Conservation (phyloP, 2,888 invertebrate genomes). For the Macrosoma leucophasiata region DNA sequence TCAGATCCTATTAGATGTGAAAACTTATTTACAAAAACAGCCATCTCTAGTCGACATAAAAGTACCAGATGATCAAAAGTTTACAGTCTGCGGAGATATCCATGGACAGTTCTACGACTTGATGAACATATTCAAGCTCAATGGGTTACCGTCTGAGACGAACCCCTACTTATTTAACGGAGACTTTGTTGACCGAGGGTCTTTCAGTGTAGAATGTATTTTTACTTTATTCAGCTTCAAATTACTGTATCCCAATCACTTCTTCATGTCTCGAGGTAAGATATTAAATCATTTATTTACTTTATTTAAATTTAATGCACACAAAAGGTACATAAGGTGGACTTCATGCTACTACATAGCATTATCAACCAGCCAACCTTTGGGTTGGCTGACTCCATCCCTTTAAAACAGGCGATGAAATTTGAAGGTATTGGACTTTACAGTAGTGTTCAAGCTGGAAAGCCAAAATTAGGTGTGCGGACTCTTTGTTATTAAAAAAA, state of each 20-base stretch:
- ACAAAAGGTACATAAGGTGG: too few relatives aligned
- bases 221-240: conserved; percentile 98
- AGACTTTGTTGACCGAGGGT: conserved; percentile 99
- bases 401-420: too few relatives aligned
- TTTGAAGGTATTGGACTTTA: too few relatives aligned
- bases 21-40: conserved; percentile 86
- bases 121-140: conserved; percentile 97
- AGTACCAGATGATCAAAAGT: conserved; percentile 90
- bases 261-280: conserved; percentile 97
- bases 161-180: conserved; percentile 99
- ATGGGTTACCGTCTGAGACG: conserved; percentile 94
- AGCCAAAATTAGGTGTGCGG: too few relatives aligned
- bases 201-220: conserved; percentile 99
- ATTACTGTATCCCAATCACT: conserved; percentile 95
- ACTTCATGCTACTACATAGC: too few relatives aligned
- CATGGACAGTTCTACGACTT: conserved; percentile 99
- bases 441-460: too few relatives aligned
- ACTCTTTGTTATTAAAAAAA: too few relatives aligned
- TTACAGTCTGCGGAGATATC: conserved; percentile 99
- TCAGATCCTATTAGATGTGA: conserved; percentile 94
- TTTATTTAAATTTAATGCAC: too few relatives aligned
- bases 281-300: too few relatives aligned
- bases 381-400: too few relatives aligned
- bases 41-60: conserved; percentile 93
- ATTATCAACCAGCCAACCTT: too few relatives aligned